These are phyloP conservation scores for Rhegmatorhina hoffmannsi DNA, from an alignment of 2,113 vertebrate genomes.

Conservation along the genomic window DNA sequence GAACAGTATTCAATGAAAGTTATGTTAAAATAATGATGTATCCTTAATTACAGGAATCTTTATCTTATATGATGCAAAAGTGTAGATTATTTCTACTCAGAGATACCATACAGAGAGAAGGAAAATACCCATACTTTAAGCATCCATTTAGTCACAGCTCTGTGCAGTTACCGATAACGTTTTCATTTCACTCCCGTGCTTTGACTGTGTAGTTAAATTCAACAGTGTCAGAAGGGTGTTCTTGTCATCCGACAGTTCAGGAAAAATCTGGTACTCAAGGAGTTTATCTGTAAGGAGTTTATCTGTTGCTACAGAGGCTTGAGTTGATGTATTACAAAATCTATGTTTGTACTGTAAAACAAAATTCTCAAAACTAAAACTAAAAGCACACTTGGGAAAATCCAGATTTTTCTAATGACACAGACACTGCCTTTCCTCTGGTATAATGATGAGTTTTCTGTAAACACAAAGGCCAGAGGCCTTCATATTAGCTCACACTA, in stretches of 20 bases:
- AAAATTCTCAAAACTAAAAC: constrained; percentile 22
- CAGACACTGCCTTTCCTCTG: neutral
- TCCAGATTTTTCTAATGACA: neutral
- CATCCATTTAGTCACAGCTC: neutral
- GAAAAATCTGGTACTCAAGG: neutral
- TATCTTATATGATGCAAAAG: neutral
- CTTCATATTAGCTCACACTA: neutral
- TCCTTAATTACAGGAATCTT: neutral
- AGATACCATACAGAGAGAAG: neutral
- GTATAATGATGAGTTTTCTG: neutral
- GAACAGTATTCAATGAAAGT: neutral
- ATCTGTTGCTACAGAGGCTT: neutral
- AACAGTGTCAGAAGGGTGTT: neutral
- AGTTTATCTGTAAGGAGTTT: neutral
- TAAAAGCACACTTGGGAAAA: neutral
- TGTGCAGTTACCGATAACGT: neutral
- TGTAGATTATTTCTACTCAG: neutral
- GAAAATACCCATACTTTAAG: neutral
- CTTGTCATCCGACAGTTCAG: neutral
- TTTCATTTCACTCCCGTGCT: neutral
- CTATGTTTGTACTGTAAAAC: neutral
- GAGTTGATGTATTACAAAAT: neutral
- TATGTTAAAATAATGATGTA: neutral
- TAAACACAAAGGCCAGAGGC: neutral
- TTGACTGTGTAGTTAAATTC: neutral